A percentile compares a stretch with the other conserved stretches of the same genome.
Evolutionary conservation across 2,888 invertebrate species (phyloP).

Genomic region (Corbicula japonica): DNA sequence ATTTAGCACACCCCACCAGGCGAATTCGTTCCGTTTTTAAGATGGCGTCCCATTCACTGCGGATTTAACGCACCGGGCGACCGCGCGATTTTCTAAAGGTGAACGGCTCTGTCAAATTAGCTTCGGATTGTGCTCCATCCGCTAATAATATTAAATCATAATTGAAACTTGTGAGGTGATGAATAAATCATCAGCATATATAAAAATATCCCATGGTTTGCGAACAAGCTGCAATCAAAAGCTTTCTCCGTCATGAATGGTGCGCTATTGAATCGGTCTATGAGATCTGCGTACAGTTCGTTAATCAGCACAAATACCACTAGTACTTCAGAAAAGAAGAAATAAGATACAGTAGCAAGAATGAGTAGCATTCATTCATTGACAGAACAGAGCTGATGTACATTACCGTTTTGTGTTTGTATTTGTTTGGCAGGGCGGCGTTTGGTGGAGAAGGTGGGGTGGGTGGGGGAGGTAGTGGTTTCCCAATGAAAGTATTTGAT

Average conservation of each 20-base stretch:
- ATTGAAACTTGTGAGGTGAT: conserved; percentile 13
- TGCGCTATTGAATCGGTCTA: no score
- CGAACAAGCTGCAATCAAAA: conserved; percentile 27
- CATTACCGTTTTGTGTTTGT: no score
- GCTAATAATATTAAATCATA: conserved; percentile 26
- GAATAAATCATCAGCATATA: conserved; percentile 16
- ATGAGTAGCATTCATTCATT: no score
- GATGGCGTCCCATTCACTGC: conserved; percentile 25
- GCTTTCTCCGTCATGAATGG: conserved; percentile 3
- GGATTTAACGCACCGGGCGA: conserved; percentile 39
- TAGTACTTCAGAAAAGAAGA: no score
- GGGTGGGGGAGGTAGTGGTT: no score
- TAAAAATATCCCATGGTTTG: conserved; percentile 20
- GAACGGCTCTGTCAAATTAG: conserved; percentile 36
- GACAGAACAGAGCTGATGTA: no score
- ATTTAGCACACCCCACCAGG: conserved; percentile 26
- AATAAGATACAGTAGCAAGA: no score
- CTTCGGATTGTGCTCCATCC: conserved; percentile 23
- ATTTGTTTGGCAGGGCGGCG: no score
- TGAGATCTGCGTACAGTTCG: no score
- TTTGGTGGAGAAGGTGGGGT: no score
- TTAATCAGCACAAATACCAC: no score
- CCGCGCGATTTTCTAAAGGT: conserved; percentile 13
- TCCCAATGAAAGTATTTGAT: no score
- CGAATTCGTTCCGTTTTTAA: conserved; percentile 19